Percentiles rank a stretch among this genome's conserved stretches.
Evolutionary conservation across 1,140 invertebrate species (phyloP).

Genomic region (Pectinophora gossypiella): DNA sequence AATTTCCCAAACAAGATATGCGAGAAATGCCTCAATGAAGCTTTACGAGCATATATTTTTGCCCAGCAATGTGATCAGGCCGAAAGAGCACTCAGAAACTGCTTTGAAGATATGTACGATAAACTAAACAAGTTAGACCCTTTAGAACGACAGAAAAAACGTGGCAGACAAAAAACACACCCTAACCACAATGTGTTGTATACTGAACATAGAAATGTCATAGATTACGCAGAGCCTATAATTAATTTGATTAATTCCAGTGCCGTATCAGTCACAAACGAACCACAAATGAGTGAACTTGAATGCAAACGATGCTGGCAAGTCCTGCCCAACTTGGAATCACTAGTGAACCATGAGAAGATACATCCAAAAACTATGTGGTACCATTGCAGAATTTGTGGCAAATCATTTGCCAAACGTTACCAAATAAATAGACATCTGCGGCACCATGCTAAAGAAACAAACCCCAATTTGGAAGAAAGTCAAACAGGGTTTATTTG

Average conservation of each 20-base stretch:
- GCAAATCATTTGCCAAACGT: slow-evolving; percentile 52
- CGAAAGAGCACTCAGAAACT: slow-evolving; percentile 52
- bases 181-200: slow-evolving; percentile 49
- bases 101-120: slow-evolving; percentile 54
- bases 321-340: slow-evolving; percentile 39
- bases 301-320: slow-evolving; percentile 62
- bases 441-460: slow-evolving; percentile 18
- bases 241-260: slow-evolving; percentile 48
- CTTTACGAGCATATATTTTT: slow-evolving; percentile 51
- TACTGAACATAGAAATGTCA: slow-evolving; percentile 45
- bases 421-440: slow-evolving; percentile 42
- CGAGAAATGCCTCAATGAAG: slow-evolving; percentile 40
- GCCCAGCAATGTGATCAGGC: slow-evolving; percentile 56
- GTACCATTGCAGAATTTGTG: slow-evolving; percentile 55
- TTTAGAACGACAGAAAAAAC: slow-evolving; percentile 39
- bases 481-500: slow-evolving; percentile 30
- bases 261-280: slow-evolving; percentile 21
- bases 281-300: slow-evolving; percentile 26
- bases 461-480: not conserved
- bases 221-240: slow-evolving; percentile 56
- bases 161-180: slow-evolving; percentile 51
- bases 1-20: slow-evolving; percentile 61
- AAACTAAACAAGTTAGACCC: slow-evolving; percentile 57
- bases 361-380: slow-evolving; percentile 57
- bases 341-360: slow-evolving; percentile 51